Evolutionary conservation across 2,797 vertebrate genomes (phyloP), one percentile per base, ranked within the genome.

Genomic region (Neopelma chrysocephalum): DNA sequence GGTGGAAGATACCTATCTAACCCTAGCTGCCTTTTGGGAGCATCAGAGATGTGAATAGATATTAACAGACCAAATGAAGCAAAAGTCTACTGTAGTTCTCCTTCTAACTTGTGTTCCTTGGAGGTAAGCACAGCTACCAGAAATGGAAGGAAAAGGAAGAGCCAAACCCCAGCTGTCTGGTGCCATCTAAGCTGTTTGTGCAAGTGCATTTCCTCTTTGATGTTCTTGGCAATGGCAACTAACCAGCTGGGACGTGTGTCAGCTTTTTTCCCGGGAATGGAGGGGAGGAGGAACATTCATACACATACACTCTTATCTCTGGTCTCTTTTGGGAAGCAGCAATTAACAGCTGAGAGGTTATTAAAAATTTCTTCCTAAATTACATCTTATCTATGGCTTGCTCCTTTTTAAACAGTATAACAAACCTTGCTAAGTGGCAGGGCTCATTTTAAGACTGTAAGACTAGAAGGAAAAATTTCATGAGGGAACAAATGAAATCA

Each of bases 291-390:
- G 69, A 94, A 95, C 95, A 86, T 94, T 96, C 91, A 94, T 75
- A 73, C 64, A 79, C 82, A 94, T 22, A 91, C 82, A 93, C 76
- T 95, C 95, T 96, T 88, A 82, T 94, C 84, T 95, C 93, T 94
- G 90, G 93, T 94, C 76, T 94, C 96, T 95, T 95, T 95, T 94
- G 85, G 91, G 87, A 96, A 94, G 87, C 89, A 93, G 91, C 76
- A 96, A 91, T 94, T 96, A 93, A 88, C 79, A 94, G 93, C 87
- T 94, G 94, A 95, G 94, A 96, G 95, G 87, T 96, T 94, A 96
- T 96, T 95, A 95, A 92, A 96, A 87, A 92, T 92, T 92, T 95
- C 87, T 96, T 95, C 72, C 87, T 89, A 89, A 96, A 96, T 95
- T 94, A 75, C 82, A 71, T 94, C 73, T 94, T 91, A 80, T 91